These are phyloP conservation scores for Rousettus leschenaultii DNA, from an alignment of 2,113 vertebrate species.

Conservation along the genomic window DNA sequence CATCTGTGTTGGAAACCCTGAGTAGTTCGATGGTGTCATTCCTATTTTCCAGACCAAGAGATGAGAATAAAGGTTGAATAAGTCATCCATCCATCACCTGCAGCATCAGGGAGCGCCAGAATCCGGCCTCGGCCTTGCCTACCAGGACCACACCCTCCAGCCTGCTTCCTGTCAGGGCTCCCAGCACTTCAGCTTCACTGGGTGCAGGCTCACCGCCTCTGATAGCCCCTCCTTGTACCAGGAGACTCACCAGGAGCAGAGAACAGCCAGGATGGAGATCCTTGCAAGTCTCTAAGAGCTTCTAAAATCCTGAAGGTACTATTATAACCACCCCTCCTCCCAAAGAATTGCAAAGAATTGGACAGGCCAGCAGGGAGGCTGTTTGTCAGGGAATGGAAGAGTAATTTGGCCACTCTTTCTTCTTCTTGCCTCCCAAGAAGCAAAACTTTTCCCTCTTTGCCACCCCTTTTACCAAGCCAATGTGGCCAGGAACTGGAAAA, in stretches of 20 bases:
- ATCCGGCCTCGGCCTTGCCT: background rate
- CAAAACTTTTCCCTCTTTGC: background rate
- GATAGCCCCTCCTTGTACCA: background rate
- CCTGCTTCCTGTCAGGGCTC: background rate
- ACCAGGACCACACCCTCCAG: background rate
- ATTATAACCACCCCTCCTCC: background rate
- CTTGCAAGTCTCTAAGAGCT: background rate
- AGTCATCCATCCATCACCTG: conserved; percentile 19
- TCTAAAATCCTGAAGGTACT: background rate
- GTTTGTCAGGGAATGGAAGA: background rate
- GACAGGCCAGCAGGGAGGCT: background rate
- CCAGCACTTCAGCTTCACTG: too few relatives aligned
- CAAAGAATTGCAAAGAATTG: background rate
- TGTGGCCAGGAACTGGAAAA: background rate
- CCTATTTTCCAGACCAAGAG: conserved; percentile 37
- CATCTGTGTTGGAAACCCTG: conserved; percentile 39
- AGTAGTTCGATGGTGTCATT: conserved; percentile 3
- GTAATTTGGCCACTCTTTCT: background rate
- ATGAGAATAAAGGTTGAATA: background rate
- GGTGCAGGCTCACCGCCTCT: background rate
- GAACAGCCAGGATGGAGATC: background rate
- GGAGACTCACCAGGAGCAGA: background rate
- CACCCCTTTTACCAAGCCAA: background rate
- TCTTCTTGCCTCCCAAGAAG: background rate
- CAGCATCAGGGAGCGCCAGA: background rate